phyloP scores from a whole-genome alignment of 2,797 vertebrate genomes.

The Etheostoma nigrum region DNA sequence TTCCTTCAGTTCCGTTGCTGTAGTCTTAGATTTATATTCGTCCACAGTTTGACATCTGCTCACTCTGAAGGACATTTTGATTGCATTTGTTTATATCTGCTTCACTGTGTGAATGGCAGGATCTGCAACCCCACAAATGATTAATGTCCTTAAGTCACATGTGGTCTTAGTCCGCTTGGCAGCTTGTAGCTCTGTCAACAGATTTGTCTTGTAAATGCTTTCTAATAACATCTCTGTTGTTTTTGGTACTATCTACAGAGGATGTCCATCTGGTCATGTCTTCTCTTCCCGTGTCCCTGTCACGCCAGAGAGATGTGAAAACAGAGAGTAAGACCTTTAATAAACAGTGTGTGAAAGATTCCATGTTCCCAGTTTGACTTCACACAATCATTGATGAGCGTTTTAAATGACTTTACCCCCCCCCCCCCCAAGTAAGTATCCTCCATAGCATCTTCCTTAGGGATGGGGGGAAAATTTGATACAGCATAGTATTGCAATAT shows the following conservation, averaged over 20 bases:
- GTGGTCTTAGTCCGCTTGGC: background rate
- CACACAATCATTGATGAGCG: background rate
- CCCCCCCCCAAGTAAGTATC: background rate
- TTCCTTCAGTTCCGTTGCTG: background rate
- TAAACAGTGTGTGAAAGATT: slow-evolving; percentile 16
- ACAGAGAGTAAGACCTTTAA: slow-evolving; percentile 77
- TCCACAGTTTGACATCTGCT: background rate
- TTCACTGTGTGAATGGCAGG: background rate
- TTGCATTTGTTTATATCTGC: background rate
- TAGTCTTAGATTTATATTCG: slow-evolving; percentile 3
- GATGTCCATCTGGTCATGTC: slow-evolving; percentile 82
- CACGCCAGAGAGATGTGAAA: slow-evolving; percentile 80
- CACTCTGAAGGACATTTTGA: background rate
- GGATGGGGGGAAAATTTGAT: too few species aligned
- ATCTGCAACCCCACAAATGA: background rate
- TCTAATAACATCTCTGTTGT: background rate
- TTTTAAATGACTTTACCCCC: background rate
- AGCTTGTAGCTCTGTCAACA: background rate
- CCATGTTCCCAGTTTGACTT: background rate
- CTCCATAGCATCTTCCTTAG: background rate
- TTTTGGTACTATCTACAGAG: slow-evolving; percentile 73
- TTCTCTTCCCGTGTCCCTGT: slow-evolving; percentile 78
- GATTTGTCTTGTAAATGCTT: too few species aligned
- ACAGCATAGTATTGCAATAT: too few species aligned
- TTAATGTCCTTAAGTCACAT: too few species aligned